Conservation (phyloP, 2,797 vertebrate genomes). For the Nothura maculosa region DNA sequence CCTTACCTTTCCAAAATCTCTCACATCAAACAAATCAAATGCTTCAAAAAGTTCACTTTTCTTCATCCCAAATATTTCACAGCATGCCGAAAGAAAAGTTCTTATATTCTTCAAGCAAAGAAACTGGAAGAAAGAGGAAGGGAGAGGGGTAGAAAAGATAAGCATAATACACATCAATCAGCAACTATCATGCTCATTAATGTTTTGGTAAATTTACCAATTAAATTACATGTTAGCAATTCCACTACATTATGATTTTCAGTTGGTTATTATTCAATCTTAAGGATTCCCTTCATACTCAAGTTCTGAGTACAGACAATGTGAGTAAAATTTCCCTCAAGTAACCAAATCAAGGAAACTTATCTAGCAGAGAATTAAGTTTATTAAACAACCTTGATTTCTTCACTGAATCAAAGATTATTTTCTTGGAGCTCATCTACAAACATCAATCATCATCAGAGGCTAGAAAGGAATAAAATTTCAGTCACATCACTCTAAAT, state of each 20-base stretch:
- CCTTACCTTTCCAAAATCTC: constrained; percentile 97
- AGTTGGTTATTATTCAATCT: not conserved
- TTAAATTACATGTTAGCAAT: not conserved
- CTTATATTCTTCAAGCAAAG: constrained; percentile 99
- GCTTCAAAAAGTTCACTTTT: constrained; percentile 97
- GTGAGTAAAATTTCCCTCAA: not conserved
- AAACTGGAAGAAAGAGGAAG: constrained; percentile 83
- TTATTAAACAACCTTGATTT: not conserved
- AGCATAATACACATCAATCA: not conserved
- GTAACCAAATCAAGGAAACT: not conserved
- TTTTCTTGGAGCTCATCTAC: not conserved
- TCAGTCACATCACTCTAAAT: not conserved
- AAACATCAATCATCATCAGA: not conserved
- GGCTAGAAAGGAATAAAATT: not conserved
- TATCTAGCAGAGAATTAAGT: constrained; percentile 30
- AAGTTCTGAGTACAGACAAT: not conserved
- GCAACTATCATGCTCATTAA: not conserved
- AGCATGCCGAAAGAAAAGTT: constrained; percentile 92
- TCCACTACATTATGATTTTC: not conserved
- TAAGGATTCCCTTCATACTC: not conserved
- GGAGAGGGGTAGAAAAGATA: not conserved
- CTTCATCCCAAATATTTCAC: constrained; percentile 93
- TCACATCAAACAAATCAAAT: constrained; percentile 97
- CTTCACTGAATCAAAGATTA: not conserved
- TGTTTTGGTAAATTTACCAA: not conserved